These are phyloP conservation scores for Ophion ellenae DNA, from an alignment of 2,888 invertebrate species.

Conservation along the genomic window DNA sequence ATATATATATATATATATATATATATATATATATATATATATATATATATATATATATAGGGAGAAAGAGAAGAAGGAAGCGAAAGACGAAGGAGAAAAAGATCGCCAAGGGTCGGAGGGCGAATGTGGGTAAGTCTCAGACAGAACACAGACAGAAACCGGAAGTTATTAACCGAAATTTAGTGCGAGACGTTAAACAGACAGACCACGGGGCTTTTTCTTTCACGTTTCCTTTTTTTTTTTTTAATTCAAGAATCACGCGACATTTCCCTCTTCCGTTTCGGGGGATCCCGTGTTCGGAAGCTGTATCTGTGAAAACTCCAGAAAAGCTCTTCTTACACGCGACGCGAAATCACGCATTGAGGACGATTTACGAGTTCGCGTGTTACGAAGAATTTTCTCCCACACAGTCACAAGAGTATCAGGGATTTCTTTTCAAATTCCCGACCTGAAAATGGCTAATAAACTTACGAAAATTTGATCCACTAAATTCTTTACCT, in stretches of 20 bases:
- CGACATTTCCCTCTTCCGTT: slow-evolving; percentile 47
- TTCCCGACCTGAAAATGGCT: not conserved
- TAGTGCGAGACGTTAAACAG: slow-evolving; percentile 73
- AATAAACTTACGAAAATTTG: not conserved
- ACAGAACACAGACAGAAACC: slow-evolving; percentile 54
- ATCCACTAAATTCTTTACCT: no score
- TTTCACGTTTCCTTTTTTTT: slow-evolving; percentile 21
- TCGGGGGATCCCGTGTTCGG: slow-evolving; percentile 4
- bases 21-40: no score
- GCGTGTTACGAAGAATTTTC: not conserved
- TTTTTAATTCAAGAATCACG: slow-evolving; percentile 46
- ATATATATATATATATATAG: not conserved
- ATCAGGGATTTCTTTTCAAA: not conserved
- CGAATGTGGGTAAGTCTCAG: slow-evolving; percentile 49
- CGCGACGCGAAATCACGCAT: slow-evolving; percentile 1
- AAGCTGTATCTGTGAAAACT: slow-evolving; percentile 48
- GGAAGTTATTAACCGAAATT: slow-evolving; percentile 80
- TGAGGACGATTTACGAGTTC: not conserved
- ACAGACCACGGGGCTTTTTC: slow-evolving; percentile 16
- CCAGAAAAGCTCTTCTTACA: slow-evolving; percentile 14
- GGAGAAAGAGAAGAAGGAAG: slow-evolving; percentile 68
- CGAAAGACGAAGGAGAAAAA: slow-evolving; percentile 69
- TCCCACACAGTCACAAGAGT: not conserved
- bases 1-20: no score
- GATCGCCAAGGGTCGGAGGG: slow-evolving; percentile 52